Conservation (phyloP, 2,113 vertebrate genomes). For the Ctenodactylus gundi region DNA sequence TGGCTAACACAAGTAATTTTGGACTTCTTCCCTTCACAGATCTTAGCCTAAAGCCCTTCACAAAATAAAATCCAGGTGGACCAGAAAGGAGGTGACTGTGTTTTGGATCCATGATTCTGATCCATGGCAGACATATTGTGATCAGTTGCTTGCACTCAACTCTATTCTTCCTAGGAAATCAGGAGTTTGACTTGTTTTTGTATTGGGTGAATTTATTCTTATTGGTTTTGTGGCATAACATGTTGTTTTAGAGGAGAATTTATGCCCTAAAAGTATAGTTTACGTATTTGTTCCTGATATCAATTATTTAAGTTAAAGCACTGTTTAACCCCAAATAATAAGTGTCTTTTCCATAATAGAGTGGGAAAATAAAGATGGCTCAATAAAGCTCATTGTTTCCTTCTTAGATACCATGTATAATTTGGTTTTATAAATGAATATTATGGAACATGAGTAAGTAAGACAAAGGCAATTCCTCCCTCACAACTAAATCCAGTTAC, state of each 20-base stretch:
- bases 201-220: background rate
- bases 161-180: background rate
- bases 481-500: background rate
- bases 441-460: background rate
- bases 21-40: background rate
- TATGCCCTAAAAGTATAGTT: background rate
- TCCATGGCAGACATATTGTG: background rate
- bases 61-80: background rate
- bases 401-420: background rate
- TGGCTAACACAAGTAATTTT: constrained; percentile 11
- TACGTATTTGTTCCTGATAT: background rate
- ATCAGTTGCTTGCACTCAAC: background rate
- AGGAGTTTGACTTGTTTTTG: background rate
- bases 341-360: background rate
- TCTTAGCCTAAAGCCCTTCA: background rate
- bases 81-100: background rate
- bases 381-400: background rate
- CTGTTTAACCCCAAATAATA: background rate
- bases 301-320: background rate
- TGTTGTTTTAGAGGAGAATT: background rate
- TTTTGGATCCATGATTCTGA: background rate
- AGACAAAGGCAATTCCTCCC: background rate
- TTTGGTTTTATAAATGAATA: background rate
- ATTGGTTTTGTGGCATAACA: background rate
- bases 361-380: background rate